Percentiles rank a stretch among this genome's conserved stretches.
These are phyloP conservation scores for Hanleya hanleyi DNA, from an alignment of 2,888 invertebrate genomes.

Conservation along the genomic window DNA sequence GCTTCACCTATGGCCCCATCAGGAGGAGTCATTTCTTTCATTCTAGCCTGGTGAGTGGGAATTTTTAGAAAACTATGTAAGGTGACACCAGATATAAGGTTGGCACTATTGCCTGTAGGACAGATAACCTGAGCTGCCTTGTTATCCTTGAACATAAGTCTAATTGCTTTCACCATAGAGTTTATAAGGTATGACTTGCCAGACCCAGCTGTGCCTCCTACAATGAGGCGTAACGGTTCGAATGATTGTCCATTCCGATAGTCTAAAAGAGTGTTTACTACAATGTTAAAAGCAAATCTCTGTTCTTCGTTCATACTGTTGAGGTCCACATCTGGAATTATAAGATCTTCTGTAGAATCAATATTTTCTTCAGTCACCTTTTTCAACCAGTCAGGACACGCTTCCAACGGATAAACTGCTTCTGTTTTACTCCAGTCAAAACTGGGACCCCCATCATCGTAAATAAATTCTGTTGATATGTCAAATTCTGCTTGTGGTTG, in stretches of 20 bases:
- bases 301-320: conserved; percentile 37
- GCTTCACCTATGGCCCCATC: conserved; percentile 24
- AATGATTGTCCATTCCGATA: conserved; percentile 13
- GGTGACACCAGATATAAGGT: conserved; percentile 39
- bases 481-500: conserved; percentile 11
- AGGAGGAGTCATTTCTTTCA: conserved; percentile 37
- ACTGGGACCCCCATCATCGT: conserved; percentile 45
- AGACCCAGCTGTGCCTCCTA: conserved; percentile 41
- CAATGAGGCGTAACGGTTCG: conserved; percentile 31
- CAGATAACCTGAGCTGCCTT: conserved; percentile 28
- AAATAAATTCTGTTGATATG: conserved; percentile 24
- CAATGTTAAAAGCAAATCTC: conserved; percentile 37
- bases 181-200: conserved; percentile 41
- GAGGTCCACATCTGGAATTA: conserved; percentile 33
- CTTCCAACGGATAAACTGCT: conserved; percentile 13
- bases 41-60: conserved; percentile 24
- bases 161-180: conserved; percentile 27
- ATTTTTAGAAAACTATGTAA: conserved; percentile 42
- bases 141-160: conserved; percentile 24
- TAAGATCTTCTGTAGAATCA: neutral
- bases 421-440: conserved; percentile 26
- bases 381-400: conserved; percentile 18
- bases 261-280: conserved; percentile 30
- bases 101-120: conserved; percentile 45
- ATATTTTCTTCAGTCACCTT: conserved; percentile 23